Evolutionary conservation across 2,797 vertebrate genomes (phyloP).

Genomic region (Enteromius paludinosus): DNA sequence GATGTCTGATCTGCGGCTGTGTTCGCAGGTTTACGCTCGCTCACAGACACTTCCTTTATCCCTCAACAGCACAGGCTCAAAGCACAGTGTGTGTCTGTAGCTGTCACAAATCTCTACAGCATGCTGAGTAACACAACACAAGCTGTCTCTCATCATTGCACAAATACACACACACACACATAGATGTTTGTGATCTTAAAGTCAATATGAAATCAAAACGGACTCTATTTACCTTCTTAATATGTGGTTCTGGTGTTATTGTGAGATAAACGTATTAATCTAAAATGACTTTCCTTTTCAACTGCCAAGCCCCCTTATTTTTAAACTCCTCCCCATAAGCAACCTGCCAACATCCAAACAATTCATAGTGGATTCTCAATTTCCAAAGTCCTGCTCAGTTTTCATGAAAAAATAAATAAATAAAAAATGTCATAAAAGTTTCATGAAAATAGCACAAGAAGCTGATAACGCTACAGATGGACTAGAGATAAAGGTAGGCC

Average conservation of each 20-base stretch:
- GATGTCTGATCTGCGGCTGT: slow-evolving; percentile 38
- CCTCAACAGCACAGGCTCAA: slow-evolving; percentile 44
- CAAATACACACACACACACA: neutral
- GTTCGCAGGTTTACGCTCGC: slow-evolving; percentile 35
- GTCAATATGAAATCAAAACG: neutral
- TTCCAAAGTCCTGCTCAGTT: neutral
- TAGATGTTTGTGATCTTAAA: neutral
- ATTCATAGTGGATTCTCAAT: neutral
- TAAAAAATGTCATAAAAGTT: neutral
- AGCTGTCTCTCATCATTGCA: slow-evolving; percentile 47
- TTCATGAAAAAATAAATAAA: neutral
- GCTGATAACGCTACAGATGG: slow-evolving; percentile 1
- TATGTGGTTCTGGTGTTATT: neutral
- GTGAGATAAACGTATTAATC: neutral
- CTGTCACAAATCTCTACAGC: slow-evolving; percentile 49
- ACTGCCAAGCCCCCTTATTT: neutral
- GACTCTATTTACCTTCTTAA: neutral
- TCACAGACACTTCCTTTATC: slow-evolving; percentile 26
- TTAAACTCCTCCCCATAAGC: neutral
- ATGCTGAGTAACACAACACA: slow-evolving; percentile 49
- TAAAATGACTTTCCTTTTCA: neutral
- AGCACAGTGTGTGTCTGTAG: slow-evolving; percentile 34
- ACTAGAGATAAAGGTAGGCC: too few relatives aligned
- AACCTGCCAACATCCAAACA: neutral
- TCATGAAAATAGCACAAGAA: neutral